Conservation (phyloP, 2,888 invertebrate species). For the Ichneumon xanthorius region DNA sequence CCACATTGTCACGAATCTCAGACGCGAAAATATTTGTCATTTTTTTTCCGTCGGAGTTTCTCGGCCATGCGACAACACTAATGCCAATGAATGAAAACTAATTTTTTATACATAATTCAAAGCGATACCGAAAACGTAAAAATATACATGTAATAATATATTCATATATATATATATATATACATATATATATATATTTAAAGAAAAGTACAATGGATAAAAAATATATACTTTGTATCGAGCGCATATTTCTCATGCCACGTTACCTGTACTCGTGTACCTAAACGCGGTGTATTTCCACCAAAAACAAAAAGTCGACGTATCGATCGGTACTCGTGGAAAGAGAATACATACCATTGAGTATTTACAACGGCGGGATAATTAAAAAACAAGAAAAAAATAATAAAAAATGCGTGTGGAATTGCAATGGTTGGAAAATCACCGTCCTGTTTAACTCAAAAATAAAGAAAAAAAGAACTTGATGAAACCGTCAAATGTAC, state of each 20-base stretch:
- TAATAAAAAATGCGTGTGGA: conserved; percentile 7
- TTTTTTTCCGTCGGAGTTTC: conserved; percentile 36
- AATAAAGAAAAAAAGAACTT: conserved; percentile 20
- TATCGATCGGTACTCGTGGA: neutral
- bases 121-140: conserved; percentile 45
- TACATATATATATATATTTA: conserved; percentile 18
- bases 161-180: conserved; percentile 5
- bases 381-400: neutral
- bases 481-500: conserved; percentile 38
- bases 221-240: conserved; percentile 48
- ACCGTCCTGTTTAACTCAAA: conserved; percentile 26
- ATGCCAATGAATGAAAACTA: conserved; percentile 68
- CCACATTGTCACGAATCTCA: conserved; percentile 7
- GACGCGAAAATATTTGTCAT: conserved; percentile 20
- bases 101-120: conserved; percentile 69
- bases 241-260: conserved; percentile 60
- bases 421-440: conserved; percentile 39
- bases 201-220: conserved; percentile 26
- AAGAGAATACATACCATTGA: neutral
- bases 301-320: conserved; percentile 25
- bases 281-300: conserved; percentile 62
- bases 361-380: conserved; percentile 8
- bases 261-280: conserved; percentile 72
- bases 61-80: conserved; percentile 25
- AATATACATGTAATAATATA: conserved; percentile 20